phyloP scores from a whole-genome alignment of 2,113 vertebrate genomes.

The Anolis sagrei region DNA sequence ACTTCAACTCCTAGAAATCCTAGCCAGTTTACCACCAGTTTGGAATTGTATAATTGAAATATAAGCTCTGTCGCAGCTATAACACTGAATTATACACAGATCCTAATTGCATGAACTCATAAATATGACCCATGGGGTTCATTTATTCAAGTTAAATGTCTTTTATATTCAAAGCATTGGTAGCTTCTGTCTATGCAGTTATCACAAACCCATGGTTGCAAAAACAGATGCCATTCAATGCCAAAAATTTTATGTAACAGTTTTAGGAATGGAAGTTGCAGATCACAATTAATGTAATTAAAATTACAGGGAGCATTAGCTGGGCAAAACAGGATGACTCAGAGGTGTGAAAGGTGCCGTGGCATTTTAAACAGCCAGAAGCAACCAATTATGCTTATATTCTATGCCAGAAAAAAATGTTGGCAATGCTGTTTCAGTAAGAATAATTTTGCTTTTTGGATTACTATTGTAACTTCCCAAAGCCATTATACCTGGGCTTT shows the following conservation, averaged over 20 bases:
- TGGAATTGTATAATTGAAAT: background rate
- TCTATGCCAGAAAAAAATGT: fast-evolving
- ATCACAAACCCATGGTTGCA: background rate
- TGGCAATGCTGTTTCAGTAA: constrained; percentile 6
- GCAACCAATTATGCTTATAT: background rate
- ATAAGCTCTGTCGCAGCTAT: background rate
- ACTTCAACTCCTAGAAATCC: too few relatives aligned
- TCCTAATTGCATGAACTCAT: background rate
- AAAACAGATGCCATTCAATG: background rate
- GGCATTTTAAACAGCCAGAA: background rate
- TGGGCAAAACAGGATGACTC: constrained; percentile 18
- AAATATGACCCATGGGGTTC: too few relatives aligned
- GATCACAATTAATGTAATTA: constrained; percentile 13
- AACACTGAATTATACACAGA: background rate
- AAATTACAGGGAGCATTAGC: background rate
- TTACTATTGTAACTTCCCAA: background rate
- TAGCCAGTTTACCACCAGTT: too few relatives aligned
- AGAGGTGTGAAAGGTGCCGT: background rate
- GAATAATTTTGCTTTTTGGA: background rate
- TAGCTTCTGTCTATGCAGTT: background rate
- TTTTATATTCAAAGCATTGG: background rate
- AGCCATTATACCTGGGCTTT: background rate
- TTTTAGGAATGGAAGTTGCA: constrained; percentile 15
- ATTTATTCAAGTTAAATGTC: background rate
- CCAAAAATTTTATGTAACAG: background rate